These are phyloP conservation scores for Campoplex capitator DNA, from an alignment of 2,888 invertebrate genomes.

Conservation along the genomic window DNA sequence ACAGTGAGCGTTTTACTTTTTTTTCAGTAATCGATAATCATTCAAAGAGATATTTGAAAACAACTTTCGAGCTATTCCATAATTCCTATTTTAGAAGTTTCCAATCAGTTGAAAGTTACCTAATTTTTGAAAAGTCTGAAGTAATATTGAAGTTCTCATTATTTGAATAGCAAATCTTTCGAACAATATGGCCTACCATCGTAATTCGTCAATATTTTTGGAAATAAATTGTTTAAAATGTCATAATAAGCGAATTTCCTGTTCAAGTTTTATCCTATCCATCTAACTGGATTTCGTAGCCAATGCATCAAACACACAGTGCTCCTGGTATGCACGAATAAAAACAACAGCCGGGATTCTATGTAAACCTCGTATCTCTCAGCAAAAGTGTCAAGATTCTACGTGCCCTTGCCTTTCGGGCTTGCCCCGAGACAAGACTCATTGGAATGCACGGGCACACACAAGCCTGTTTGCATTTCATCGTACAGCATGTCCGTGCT, in stretches of 20 bases:
- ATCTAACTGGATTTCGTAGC: background rate
- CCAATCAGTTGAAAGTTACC: no score
- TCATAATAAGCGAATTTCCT: background rate
- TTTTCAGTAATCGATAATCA: no score
- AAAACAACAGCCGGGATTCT: conserved; percentile 13
- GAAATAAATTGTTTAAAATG: background rate
- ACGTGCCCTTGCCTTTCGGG: conserved; percentile 65
- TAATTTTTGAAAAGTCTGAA: no score
- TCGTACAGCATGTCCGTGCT: conserved; percentile 37
- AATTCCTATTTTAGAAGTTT: no score
- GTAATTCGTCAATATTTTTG: no score
- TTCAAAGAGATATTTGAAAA: no score
- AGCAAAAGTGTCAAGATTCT: conserved; percentile 48
- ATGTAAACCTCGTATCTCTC: conserved; percentile 31
- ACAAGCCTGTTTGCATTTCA: conserved; percentile 68
- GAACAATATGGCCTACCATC: no score
- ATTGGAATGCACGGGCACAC: conserved; percentile 80
- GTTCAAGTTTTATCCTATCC: background rate
- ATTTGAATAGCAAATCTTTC: no score
- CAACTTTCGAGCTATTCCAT: no score
- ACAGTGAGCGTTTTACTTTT: no score
- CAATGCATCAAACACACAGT: background rate
- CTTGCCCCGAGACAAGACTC: conserved; percentile 74
- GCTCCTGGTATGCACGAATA: background rate
- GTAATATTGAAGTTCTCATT: no score